Evolutionary conservation across 2,888 invertebrate genomes (phyloP).

Genomic region (Spisula subtruncata): DNA sequence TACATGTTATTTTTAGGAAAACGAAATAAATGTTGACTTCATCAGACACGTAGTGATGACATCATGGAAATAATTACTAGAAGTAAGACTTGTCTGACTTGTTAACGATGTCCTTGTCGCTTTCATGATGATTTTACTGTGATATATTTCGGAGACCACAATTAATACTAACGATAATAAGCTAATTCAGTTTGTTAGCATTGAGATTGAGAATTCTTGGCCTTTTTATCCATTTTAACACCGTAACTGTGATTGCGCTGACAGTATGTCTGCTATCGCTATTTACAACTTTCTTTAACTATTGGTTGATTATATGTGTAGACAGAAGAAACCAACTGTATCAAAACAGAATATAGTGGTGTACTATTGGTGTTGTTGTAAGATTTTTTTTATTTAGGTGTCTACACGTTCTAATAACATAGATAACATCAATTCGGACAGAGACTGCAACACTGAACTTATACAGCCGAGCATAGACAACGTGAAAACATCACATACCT

Average conservation of each 20-base stretch:
- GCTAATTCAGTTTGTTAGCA: not conserved
- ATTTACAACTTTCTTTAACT: not conserved
- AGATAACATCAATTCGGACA: too few species aligned
- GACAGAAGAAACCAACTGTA: not conserved
- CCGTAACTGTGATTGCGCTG: not conserved
- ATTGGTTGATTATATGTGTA: not conserved
- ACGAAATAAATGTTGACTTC: not conserved
- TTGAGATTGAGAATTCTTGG: not conserved
- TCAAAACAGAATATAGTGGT: too few species aligned
- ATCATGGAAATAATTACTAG: not conserved
- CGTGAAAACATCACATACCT: too few species aligned
- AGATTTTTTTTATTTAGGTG: too few species aligned
- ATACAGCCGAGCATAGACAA: too few species aligned
- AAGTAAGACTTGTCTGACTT: not conserved
- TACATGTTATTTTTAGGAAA: too few species aligned
- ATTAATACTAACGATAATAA: conserved; percentile 1
- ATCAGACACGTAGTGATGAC: not conserved
- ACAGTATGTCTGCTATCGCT: not conserved
- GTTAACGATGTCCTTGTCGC: not conserved
- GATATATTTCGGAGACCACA: not conserved
- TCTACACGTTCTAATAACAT: too few species aligned
- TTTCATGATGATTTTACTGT: not conserved
- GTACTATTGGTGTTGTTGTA: too few species aligned
- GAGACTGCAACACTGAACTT: too few species aligned
- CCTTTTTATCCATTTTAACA: not conserved